Evolutionary conservation across 2,797 vertebrate species (phyloP).

Genomic region (Microctenopoma lineatum): DNA sequence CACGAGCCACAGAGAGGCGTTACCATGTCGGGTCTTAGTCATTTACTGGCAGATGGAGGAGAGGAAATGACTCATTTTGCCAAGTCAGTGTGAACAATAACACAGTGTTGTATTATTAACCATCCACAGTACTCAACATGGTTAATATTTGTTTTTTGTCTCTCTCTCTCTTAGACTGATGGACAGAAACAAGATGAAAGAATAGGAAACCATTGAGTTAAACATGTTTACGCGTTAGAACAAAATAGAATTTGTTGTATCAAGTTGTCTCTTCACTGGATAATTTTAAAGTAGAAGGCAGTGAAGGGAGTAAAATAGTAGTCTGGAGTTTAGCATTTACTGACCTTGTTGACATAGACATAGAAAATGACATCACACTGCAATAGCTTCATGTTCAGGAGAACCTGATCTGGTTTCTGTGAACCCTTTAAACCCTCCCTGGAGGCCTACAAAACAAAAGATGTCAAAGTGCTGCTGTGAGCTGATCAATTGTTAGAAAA

Average conservation of each 20-base stretch:
- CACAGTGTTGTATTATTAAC: slow-evolving; percentile 20
- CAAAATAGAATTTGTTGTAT: too few relatives aligned
- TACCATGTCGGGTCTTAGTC: slow-evolving; percentile 28
- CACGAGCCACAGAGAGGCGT: slow-evolving; percentile 37
- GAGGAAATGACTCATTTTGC: slow-evolving; percentile 64
- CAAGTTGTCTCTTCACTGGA: too few relatives aligned
- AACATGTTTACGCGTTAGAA: too few relatives aligned
- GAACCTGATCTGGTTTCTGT: too few relatives aligned
- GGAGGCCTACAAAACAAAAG: slow-evolving; percentile 46
- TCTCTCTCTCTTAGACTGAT: not conserved
- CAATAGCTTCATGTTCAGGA: rapidly evolving
- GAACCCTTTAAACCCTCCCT: not conserved
- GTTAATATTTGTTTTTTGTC: not conserved
- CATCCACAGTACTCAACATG: slow-evolving; percentile 1
- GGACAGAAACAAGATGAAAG: not conserved
- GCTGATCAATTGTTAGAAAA: too few relatives aligned
- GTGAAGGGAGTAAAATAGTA: not conserved
- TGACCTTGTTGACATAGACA: not conserved
- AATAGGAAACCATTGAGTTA: not conserved
- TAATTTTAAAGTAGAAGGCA: too few relatives aligned
- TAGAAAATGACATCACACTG: rapidly evolving
- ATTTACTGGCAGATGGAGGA: slow-evolving; percentile 58
- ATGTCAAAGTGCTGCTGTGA: not conserved
- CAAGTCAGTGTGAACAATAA: slow-evolving; percentile 36
- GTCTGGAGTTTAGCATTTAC: rapidly evolving